phyloP scores from a whole-genome alignment of 2,797 vertebrate genomes.

The Gymnopithys bicolor region DNA sequence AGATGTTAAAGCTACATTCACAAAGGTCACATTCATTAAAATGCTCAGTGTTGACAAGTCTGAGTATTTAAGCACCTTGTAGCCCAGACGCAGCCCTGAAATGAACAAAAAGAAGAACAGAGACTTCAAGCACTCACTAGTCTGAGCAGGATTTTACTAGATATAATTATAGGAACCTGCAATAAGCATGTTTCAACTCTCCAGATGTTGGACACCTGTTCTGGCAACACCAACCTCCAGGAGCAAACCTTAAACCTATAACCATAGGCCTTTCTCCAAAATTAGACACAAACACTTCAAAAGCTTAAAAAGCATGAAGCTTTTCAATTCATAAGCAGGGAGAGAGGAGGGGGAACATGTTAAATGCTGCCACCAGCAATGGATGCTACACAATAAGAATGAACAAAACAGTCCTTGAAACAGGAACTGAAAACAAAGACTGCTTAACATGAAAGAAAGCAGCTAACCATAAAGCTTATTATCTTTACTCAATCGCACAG shows the following conservation, averaged over 20 bases:
- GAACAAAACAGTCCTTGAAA: not conserved
- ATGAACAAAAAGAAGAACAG: not conserved
- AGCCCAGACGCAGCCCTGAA: not conserved
- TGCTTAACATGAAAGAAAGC: not conserved
- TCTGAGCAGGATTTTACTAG: not conserved
- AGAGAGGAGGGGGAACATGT: accelerated
- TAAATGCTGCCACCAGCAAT: not conserved
- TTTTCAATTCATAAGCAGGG: not conserved
- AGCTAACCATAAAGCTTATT: not conserved
- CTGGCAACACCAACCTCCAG: not conserved
- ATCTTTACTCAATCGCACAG: not conserved
- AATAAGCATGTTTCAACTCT: not conserved
- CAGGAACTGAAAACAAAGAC: not conserved
- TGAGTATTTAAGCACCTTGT: not conserved
- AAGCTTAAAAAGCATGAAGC: not conserved
- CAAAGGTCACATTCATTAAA: not conserved
- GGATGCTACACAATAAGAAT: not conserved
- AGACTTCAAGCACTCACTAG: not conserved
- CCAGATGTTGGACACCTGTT: not conserved
- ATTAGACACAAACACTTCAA: not conserved
- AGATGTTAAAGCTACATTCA: not conserved
- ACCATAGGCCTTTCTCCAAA: not conserved
- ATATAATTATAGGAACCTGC: not conserved
- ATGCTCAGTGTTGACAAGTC: not conserved
- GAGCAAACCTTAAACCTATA: not conserved